These are phyloP conservation scores for Brachyptera risi DNA, from an alignment of 2,888 invertebrate genomes.

Conservation along the genomic window DNA sequence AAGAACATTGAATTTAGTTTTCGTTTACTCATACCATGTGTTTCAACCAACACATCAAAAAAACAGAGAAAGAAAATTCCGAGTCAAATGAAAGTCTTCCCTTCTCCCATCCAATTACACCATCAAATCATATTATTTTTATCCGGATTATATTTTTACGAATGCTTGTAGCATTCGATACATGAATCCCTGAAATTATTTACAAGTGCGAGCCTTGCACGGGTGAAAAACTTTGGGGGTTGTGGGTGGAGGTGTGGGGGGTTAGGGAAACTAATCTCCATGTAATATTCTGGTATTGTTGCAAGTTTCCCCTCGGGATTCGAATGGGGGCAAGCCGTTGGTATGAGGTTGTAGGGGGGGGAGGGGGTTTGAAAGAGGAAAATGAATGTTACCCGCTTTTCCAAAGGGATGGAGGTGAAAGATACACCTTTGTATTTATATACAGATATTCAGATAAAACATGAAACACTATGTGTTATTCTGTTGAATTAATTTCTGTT, in stretches of 20 bases:
- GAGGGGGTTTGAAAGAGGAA: slow-evolving; percentile 19
- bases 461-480: no score
- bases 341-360: slow-evolving; percentile 6
- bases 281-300: slow-evolving; percentile 38
- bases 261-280: slow-evolving; percentile 34
- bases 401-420: background rate
- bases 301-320: slow-evolving; percentile 34
- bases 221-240: no score
- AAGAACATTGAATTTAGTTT: no score
- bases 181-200: slow-evolving; percentile 32
- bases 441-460: no score
- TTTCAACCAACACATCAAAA: no score
- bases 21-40: no score
- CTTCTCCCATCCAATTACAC: no score
- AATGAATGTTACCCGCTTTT: slow-evolving; percentile 23
- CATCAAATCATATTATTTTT: no score
- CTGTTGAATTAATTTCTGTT: background rate
- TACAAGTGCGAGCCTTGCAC: slow-evolving; percentile 29
- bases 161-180: slow-evolving; percentile 18
- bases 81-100: no score
- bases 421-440: no score
- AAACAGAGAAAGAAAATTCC: no score
- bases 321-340: no score
- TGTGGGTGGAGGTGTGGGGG: slow-evolving; percentile 17
- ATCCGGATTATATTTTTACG: slow-evolving; percentile 22